Conservation (phyloP, 2,797 vertebrate genomes). For the Salarias fasciatus region DNA sequence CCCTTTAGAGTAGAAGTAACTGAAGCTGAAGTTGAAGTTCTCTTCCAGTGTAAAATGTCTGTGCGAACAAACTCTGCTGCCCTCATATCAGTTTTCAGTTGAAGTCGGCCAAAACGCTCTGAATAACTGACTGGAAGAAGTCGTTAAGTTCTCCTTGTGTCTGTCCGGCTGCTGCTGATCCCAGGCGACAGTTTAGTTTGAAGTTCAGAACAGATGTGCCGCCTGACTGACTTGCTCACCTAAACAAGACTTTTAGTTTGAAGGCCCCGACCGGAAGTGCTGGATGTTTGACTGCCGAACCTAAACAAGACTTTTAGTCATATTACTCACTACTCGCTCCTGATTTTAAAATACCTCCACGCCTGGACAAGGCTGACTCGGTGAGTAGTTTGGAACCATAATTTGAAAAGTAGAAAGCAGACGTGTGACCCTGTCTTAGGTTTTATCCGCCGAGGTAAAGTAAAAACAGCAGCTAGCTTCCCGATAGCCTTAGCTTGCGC, state of each 20-base stretch:
- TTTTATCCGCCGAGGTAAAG: constrained; percentile 1
- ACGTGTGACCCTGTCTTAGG: neutral
- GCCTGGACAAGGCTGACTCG: constrained; percentile 14
- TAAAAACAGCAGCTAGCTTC: constrained; percentile 35
- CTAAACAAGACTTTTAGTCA: constrained; percentile 34
- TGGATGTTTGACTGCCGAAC: constrained; percentile 2
- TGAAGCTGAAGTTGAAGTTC: no score
- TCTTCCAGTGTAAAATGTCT: no score
- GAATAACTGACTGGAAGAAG: no score
- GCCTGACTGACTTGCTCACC: fast-evolving
- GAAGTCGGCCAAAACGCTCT: no score
- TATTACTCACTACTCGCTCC: neutral
- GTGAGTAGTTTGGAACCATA: constrained; percentile 46
- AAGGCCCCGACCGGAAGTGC: no score
- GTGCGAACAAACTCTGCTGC: no score
- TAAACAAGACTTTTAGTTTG: no score
- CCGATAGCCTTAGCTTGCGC: constrained; percentile 6
- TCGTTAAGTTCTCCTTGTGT: no score
- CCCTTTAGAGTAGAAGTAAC: no score
- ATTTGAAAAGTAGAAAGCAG: neutral
- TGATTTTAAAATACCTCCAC: neutral
- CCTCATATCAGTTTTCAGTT: no score
- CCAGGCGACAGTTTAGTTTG: no score
- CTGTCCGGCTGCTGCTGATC: no score
- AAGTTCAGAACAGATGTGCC: constrained; percentile 45